Evolutionary conservation across 2,888 invertebrate genomes (phyloP).

Genomic region (Acrobasis repandana): DNA sequence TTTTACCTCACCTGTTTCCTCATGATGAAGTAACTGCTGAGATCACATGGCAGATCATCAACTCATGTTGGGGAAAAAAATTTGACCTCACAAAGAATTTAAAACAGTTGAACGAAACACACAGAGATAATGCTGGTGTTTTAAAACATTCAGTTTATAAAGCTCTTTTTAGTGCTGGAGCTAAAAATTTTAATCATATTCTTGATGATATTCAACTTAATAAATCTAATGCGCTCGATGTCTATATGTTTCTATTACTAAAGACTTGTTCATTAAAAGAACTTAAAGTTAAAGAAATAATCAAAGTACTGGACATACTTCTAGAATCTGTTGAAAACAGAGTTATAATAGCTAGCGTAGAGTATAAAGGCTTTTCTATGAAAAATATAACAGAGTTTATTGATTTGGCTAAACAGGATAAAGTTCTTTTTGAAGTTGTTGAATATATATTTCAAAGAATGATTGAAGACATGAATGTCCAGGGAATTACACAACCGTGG

Average conservation of each 20-base stretch:
- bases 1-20: constrained; percentile 86
- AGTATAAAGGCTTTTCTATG: constrained; percentile 51
- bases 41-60: constrained; percentile 58
- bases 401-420: constrained; percentile 60
- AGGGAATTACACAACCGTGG: constrained; percentile 63
- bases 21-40: constrained; percentile 53
- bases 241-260: constrained; percentile 69
- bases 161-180: constrained; percentile 54
- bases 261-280: constrained; percentile 68
- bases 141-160: constrained; percentile 59
- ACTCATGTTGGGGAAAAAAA: constrained; percentile 64
- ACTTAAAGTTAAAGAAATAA: constrained; percentile 59
- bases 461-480: constrained; percentile 70
- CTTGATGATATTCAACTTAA: constrained; percentile 56
- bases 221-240: constrained; percentile 55
- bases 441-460: constrained; percentile 79
- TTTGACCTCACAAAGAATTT: constrained; percentile 49
- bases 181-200: constrained; percentile 49
- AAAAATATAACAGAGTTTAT: constrained; percentile 59
- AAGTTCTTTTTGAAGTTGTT: constrained; percentile 81
- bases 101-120: constrained; percentile 40
- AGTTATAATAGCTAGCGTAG: constrained; percentile 55
- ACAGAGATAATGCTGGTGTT: constrained; percentile 46
- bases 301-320: constrained; percentile 66
- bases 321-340: constrained; percentile 64